Evolutionary conservation across 1,140 invertebrate genomes (phyloP), one percentile per base, ranked within the genome.

Genomic region (Drosophila parvula): DNA sequence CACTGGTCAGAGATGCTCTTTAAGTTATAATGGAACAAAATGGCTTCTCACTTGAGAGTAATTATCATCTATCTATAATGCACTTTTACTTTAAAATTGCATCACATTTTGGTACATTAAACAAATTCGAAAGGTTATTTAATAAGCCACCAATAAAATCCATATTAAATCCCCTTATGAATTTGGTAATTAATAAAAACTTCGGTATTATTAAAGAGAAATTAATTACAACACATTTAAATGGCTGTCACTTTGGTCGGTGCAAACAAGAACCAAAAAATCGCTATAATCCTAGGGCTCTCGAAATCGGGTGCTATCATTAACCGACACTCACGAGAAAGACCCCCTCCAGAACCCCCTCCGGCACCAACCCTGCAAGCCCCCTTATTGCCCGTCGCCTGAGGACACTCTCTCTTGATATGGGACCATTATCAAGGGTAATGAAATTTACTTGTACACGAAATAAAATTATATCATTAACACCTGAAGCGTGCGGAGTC

Each of bases 401-500:
- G 61, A 44, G 43, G 43, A 36, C 22, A 43, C 56, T 34, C 57
- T 34, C 57, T 61, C 73, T 64, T 80, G 45, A 70, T 59, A 73
- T 59, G 36, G 56, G 55, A 51, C 73, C 78, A 85, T 84, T 84
- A 83, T 85, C 81, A 81, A 80, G 81, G 76, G 81, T 84, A 84
- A 84, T 84, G 81, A 84, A 84, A 84, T 84, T 84, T 85, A 85
- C 81, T 79, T 85, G 73, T 74, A 85, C 81, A 78, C 67, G 81
- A 80, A 84, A 84, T 75, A 65, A 84, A 84, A 84, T 84, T 85
- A 84, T 85, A 84, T 84, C 81, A 84, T 84, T 84, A 84, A 84
- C 81, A 84, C 81, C 81, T 84, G 81, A 78, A 84, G 78, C 81
- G 73, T 78, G 67, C 40, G 44, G 38, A 78, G 68, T 50, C 62